Conservation (phyloP, 1,140 invertebrate genomes). For the Meloidogyne hapla region DNA sequence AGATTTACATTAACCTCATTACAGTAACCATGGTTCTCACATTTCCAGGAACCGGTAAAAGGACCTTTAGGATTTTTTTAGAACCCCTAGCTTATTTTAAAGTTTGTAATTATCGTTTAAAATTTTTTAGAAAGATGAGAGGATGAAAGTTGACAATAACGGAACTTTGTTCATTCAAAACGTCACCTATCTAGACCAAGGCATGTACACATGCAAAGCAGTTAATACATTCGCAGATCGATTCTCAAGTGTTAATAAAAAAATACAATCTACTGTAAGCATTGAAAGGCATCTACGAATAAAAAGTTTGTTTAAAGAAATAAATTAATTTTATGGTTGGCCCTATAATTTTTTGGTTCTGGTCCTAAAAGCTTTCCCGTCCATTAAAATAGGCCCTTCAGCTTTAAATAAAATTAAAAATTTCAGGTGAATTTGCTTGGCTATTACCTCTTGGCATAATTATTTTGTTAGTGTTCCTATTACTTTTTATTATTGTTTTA, state of each 20-base stretch:
- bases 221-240: slow-evolving; percentile 13
- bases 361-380: not conserved
- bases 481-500: slow-evolving; percentile 35
- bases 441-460: slow-evolving; percentile 35
- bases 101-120: not conserved
- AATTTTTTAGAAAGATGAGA: slow-evolving; percentile 7
- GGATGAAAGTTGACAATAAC: slow-evolving; percentile 13
- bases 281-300: slow-evolving; percentile 38
- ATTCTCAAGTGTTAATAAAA: slow-evolving; percentile 14
- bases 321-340: not conserved
- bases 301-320: slow-evolving; percentile 32
- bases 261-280: slow-evolving; percentile 11
- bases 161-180: slow-evolving; percentile 34
- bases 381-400: not conserved
- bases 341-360: no score
- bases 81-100: no score
- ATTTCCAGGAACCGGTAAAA: no score
- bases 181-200: slow-evolving; percentile 37
- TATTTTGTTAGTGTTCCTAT: slow-evolving; percentile 29
- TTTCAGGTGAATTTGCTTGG: slow-evolving; percentile 41
- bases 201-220: slow-evolving; percentile 38
- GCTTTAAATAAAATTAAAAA: not conserved
- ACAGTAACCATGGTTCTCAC: no score
- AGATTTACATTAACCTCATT: no score
- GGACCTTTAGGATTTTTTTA: no score